Base-by-base conservation (phyloP, 2,113 vertebrate genomes). In the Raja brachyura region DNA sequence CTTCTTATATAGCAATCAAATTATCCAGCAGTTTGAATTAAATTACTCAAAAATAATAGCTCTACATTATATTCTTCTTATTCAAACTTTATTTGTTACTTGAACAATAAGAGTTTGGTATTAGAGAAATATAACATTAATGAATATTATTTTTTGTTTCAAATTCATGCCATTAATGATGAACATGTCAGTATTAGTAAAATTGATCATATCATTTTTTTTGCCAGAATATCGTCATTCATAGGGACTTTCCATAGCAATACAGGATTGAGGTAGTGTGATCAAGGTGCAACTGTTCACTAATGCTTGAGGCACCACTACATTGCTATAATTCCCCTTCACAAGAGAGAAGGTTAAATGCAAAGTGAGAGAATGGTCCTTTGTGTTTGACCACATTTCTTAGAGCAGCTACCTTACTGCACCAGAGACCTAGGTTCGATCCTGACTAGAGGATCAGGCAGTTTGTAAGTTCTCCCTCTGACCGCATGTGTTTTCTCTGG, bases 1-100 rank as follows among this genome's bases (percentile, higher is more conserved):
- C 56, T 86, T 86, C 56, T 63, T 63, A 73, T 63, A n/a, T 61
- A n/a, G 56, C 83, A 86, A 85, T 85, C 25, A 61, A 86, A 63
- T 86, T 7, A 59, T 86, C 79, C 83, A 86, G 59, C n/a, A 14
- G 22, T 31, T 86, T 86, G 11, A 86, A 86, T 86, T 86, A 86
- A 63, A n/a, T 63, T 31, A 61, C 83, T 86, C 2, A 59, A 86
- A 56, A 86, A 86, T 86, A 63, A 63, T 31, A 59, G 25, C 4
- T 31, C 4, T 14, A 63, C 56, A 31, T 86, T 86, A 31, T 1
- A 85, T 86, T 11, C 56, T 61, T 86, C 56, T 14, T 61, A 63
- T 63, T 63, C 28, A n/a, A 63, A 63, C 13, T 86, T 86, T n/a
- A 20, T 61, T 28, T n/a, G 56, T n/a, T 86, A 86, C 1, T 11